phyloP scores from a whole-genome alignment of 2,113 vertebrate species.

The Pogona vitticeps region DNA sequence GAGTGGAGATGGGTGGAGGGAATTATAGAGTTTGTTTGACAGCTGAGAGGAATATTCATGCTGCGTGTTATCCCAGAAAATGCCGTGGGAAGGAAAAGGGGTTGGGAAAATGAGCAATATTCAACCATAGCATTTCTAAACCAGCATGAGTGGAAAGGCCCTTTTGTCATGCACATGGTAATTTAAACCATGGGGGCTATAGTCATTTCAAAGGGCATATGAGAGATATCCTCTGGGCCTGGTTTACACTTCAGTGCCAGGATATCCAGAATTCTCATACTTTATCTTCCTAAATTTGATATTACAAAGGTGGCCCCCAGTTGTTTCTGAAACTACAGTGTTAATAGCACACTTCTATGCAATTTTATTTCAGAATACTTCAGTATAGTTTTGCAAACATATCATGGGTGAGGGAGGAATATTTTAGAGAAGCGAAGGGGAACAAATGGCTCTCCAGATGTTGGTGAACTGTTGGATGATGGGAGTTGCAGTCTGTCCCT shows the following conservation, averaged over 20 bases:
- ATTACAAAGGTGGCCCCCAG: neutral
- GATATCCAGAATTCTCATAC: neutral
- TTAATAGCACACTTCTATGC: neutral
- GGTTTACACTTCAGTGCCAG: neutral
- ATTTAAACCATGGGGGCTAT: neutral
- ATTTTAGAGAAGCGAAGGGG: neutral
- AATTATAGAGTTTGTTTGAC: slow-evolving; percentile 15
- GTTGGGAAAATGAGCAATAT: neutral
- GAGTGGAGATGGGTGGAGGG: neutral
- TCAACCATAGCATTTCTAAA: slow-evolving; percentile 10
- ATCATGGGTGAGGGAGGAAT: neutral
- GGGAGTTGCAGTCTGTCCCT: no score
- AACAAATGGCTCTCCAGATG: neutral
- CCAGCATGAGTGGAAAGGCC: neutral
- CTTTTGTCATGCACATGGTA: neutral
- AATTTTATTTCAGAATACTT: neutral
- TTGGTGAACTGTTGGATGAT: neutral
- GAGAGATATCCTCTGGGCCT: neutral
- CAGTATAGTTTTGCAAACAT: neutral
- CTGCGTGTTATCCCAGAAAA: neutral
- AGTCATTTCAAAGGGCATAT: neutral
- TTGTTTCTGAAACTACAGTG: neutral
- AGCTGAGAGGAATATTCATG: slow-evolving; percentile 3
- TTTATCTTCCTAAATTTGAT: neutral
- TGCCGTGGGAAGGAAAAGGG: neutral